These are phyloP conservation scores for Rhinoderma darwinii DNA, from an alignment of 2,113 vertebrate species.

Conservation along the genomic window DNA sequence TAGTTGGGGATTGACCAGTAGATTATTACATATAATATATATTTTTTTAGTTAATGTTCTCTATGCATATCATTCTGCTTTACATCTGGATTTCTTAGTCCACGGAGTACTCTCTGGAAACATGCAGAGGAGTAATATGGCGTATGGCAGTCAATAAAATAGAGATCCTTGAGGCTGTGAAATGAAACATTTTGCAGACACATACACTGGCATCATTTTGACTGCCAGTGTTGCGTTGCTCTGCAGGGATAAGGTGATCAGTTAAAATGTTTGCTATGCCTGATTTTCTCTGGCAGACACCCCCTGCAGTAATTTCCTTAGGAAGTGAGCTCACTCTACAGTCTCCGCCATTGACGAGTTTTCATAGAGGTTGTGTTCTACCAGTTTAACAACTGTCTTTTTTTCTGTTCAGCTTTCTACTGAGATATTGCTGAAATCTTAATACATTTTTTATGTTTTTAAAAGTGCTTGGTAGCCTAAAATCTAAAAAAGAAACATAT, in stretches of 20 bases:
- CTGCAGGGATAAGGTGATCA: conserved; percentile 55
- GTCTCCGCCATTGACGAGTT: conserved; percentile 63
- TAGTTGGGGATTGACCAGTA: background rate
- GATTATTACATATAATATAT: background rate
- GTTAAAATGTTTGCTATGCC: conserved; percentile 66
- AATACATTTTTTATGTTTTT: background rate
- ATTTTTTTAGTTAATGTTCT: background rate
- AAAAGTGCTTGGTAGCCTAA: background rate
- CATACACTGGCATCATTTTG: conserved; percentile 69
- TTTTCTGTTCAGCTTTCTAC: conserved; percentile 61
- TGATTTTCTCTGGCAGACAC: conserved; percentile 73
- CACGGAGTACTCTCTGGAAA: background rate
- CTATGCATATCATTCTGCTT: background rate
- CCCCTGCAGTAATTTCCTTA: conserved; percentile 73
- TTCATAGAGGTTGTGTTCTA: conserved; percentile 66
- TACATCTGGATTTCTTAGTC: background rate
- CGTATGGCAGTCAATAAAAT: conserved; percentile 58
- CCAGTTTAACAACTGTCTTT: conserved; percentile 60
- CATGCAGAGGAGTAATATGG: conserved; percentile 38
- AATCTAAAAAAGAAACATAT: no score
- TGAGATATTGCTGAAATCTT: no score
- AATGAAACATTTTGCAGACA: conserved; percentile 69
- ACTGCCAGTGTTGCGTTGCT: conserved; percentile 53
- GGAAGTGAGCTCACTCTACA: conserved; percentile 75
- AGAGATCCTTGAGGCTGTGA: conserved; percentile 60